A percentile compares a stretch with the other conserved stretches of the same genome.
Conservation (phyloP, 2,797 vertebrate species). For the Coreius guichenoti region DNA sequence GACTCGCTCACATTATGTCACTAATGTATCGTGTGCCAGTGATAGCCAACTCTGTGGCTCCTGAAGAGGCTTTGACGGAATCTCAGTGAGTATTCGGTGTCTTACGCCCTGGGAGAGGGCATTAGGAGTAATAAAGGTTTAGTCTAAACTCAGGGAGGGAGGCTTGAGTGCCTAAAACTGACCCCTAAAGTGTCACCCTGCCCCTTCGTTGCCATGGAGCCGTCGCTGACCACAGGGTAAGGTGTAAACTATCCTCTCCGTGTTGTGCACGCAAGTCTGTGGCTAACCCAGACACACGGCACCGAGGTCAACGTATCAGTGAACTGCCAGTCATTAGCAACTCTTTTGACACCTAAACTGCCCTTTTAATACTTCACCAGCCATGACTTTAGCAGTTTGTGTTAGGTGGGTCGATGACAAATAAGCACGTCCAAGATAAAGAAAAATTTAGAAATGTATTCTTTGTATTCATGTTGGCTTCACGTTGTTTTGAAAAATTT, state of each 20-base stretch:
- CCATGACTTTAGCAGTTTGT: slow-evolving; percentile 21
- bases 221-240: slow-evolving; percentile 47
- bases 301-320: slow-evolving; percentile 44
- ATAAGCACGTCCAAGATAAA: not conserved
- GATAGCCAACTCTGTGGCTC: slow-evolving; percentile 27
- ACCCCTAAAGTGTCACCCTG: slow-evolving; percentile 52
- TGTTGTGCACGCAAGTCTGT: slow-evolving; percentile 44
- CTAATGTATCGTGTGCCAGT: slow-evolving; percentile 35
- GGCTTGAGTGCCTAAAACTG: slow-evolving; percentile 30
- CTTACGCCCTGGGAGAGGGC: slow-evolving; percentile 27
- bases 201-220: slow-evolving; percentile 51
- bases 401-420: not conserved
- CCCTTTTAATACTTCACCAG: slow-evolving; percentile 26
- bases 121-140: slow-evolving; percentile 39
- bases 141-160: slow-evolving; percentile 37
- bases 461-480: not conserved
- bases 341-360: slow-evolving; percentile 52
- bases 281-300: slow-evolving; percentile 44
- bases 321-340: slow-evolving; percentile 42
- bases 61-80: slow-evolving; percentile 26
- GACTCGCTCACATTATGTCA: slow-evolving; percentile 13
- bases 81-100: slow-evolving; percentile 50
- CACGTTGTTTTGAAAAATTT: not conserved
- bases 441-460: not conserved
- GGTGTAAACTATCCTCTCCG: slow-evolving; percentile 56